Percentiles rank a stretch among this genome's conserved stretches.
Conservation (phyloP, 2,797 vertebrate species). For the Phyllotis vaccarum region DNA sequence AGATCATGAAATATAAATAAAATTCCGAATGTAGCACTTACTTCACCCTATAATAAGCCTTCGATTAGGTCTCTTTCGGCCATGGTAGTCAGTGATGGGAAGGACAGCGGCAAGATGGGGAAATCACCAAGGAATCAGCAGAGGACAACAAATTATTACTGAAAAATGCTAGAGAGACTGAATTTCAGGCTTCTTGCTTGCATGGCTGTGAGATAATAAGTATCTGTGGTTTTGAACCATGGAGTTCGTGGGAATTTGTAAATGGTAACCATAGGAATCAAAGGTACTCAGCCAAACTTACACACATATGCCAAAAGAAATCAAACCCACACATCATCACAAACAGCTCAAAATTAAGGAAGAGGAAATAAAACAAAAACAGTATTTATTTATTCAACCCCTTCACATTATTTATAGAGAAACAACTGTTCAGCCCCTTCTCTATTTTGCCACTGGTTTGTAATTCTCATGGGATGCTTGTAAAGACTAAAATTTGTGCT, state of each 20-base stretch:
- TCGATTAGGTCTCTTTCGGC: background rate
- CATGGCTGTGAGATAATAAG: background rate
- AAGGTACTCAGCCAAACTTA: slow-evolving; percentile 17
- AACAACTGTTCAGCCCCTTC: background rate
- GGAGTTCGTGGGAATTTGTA: background rate
- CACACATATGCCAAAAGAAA: slow-evolving; percentile 35
- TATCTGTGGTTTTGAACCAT: slow-evolving; percentile 56
- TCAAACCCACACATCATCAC: background rate
- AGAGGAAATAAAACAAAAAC: background rate
- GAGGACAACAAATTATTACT: background rate
- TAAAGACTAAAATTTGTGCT: background rate
- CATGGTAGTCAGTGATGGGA: background rate
- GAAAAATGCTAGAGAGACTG: background rate
- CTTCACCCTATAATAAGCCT: background rate
- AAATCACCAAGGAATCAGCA: background rate
- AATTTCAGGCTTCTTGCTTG: background rate
- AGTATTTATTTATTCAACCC: too few relatives aligned
- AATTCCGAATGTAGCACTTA: background rate
- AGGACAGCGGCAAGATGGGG: background rate
- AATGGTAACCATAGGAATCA: slow-evolving; percentile 25
- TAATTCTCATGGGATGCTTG: background rate
- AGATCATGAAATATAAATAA: background rate
- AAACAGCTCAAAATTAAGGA: slow-evolving; percentile 26
- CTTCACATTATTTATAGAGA: background rate
- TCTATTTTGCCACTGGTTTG: background rate